phyloP scores from a whole-genome alignment of 2,113 vertebrate species.

The Megalops atlanticus region DNA sequence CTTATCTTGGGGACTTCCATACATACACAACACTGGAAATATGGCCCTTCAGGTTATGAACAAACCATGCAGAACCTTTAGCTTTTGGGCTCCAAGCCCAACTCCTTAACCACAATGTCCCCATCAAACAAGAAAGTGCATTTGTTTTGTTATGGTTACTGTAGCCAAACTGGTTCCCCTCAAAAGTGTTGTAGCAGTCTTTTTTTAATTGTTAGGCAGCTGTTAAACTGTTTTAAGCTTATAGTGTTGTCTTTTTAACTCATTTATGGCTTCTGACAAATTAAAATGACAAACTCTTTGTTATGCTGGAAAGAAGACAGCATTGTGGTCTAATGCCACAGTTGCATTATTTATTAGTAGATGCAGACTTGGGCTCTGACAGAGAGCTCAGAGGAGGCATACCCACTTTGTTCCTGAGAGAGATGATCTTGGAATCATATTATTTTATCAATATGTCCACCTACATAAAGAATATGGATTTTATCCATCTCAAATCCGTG shows the following conservation, averaged over 20 bases:
- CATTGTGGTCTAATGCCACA: not conserved
- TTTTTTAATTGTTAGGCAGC: not conserved
- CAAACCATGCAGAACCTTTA: no score
- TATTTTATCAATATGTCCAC: constrained; percentile 5
- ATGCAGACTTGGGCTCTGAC: not conserved
- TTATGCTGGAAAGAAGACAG: not conserved
- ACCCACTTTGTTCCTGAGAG: not conserved
- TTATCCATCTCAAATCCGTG: not conserved
- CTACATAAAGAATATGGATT: constrained; percentile 5
- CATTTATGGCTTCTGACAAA: not conserved
- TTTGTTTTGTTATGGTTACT: not conserved
- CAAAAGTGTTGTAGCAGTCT: not conserved
- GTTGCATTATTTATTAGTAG: constrained; percentile 8
- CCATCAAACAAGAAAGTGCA: not conserved
- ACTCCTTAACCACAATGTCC: no score
- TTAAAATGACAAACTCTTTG: not conserved
- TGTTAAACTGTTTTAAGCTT: not conserved
- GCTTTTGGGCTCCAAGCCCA: no score
- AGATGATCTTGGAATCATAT: not conserved
- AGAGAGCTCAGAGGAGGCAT: not conserved
- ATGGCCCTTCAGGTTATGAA: no score
- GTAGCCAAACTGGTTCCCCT: not conserved
- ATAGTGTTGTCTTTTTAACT: not conserved
- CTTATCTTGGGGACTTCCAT: no score
- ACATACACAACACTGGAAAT: no score